Evolutionary conservation across 1,140 invertebrate species (phyloP), one percentile per base, ranked within the genome.

Genomic region (Drosophila albomicans): DNA sequence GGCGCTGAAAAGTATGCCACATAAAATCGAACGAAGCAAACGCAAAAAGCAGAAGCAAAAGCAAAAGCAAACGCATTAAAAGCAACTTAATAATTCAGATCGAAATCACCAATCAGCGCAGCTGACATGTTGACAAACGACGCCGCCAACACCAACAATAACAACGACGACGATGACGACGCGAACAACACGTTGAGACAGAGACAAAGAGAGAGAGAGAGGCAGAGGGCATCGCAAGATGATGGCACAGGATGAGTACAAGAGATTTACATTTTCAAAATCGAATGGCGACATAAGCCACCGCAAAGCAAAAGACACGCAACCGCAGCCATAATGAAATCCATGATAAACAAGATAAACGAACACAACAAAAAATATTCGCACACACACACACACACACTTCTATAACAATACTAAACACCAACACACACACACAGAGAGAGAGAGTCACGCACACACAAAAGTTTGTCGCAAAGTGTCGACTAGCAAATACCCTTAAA

Each of bases 31-130:
- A 67, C 35, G 52, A 30, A 58, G 13, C 30, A 65, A 48, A 49
- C 64, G 49, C 66, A 77, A 65, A 48, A 59, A 16, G 13, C 16
- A 52, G 48, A 51, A 64, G 43, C 67, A 82, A 69, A 77, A 66
- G 56, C 77, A 77, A 78, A 78, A 79, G 76, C 81, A 77, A 87
- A 87, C 84, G 84, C 84, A 87, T 87, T 87, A 87, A 87, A 87
- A 87, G 84, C 84, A 87, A 87, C 84, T 87, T 88, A 87, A 87
- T 87, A 87, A 87, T 87, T 87, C 84, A 88, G 84, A 87, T 88
- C 85, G 52, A 87, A 87, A 88, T 87, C 84, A 88, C 84, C 84
- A 87, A 87, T 88, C 84, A 88, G 84, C 84, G 74, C 66, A 52
- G 84, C 73, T 82, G 84, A 87, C 84, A 87, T 82, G 85, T 87